Percentiles rank a stretch among this genome's conserved stretches.
These are phyloP conservation scores for Emydoidea blandingii DNA, from an alignment of 2,797 vertebrate species.

Conservation along the genomic window DNA sequence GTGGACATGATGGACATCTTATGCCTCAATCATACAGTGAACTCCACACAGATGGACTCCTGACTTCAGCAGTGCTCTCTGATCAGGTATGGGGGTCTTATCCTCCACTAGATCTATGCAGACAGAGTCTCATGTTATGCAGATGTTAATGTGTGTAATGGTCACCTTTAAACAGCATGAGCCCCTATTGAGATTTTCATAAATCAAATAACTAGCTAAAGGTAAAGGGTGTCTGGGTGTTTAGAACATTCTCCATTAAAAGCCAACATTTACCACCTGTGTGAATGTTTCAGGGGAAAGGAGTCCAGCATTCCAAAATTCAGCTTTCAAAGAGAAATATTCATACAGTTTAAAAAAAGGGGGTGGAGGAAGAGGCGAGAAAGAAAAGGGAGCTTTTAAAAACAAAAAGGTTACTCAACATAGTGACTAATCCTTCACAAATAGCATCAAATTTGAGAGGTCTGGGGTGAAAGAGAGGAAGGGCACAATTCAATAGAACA, in stretches of 20 bases:
- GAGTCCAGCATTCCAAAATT: not conserved
- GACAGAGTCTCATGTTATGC: conserved; percentile 1
- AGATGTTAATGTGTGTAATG: not conserved
- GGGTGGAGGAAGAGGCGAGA: not conserved
- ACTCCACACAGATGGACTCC: not conserved
- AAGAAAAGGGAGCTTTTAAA: not conserved
- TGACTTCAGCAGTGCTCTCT: not conserved
- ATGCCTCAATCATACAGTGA: not conserved
- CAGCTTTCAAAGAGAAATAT: not conserved
- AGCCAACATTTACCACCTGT: not conserved
- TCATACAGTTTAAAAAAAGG: not conserved
- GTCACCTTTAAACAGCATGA: not conserved
- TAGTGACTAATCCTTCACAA: not conserved
- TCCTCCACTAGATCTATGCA: not conserved
- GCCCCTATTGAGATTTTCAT: not conserved
- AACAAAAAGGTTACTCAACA: not conserved
- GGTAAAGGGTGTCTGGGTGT: not conserved
- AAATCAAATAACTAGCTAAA: not conserved
- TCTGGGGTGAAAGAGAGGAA: not conserved
- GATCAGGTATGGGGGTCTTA: not conserved
- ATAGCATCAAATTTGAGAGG: not conserved
- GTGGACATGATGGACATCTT: not conserved
- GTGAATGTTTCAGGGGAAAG: not conserved
- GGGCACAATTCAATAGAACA: not conserved
- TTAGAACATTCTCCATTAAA: not conserved